Evolutionary conservation across 2,797 vertebrate species (phyloP), one percentile per base, ranked within the genome.

Genomic region (Chromobotia macracanthus): DNA sequence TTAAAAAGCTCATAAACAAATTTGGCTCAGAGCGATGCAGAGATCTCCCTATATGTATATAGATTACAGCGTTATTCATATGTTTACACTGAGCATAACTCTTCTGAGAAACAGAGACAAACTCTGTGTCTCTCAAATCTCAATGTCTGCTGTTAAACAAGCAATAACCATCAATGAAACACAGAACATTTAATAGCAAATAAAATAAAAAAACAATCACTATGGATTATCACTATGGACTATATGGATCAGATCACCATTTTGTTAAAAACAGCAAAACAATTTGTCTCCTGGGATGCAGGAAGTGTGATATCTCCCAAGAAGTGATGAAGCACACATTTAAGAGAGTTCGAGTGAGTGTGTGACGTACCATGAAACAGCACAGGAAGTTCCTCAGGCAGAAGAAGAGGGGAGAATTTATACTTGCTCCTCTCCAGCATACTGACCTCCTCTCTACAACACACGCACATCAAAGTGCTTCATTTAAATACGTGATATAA

Each of bases 341-440:
- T 48, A 7, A 23, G 11, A 16, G 11, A 5, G 64, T 46, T 44
- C 44, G 5, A 35, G 41, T 25, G n/a, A 10, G 81, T 65, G 71
- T 16, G 82, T 61, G 41, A 77, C 89, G 91, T 89, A 98, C 97
- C 96, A 74, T 94, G 93, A 87, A 98, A 96, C 82, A 99, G 95
- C 78, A 88, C 74, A 2, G 89, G 83, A 65, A 98, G 94, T 85
- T 97, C 95, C 2, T 90, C 84, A 46, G 96, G 94, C 87, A 98
- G 82, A 31, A 87, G 81, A 0, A 95, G 92, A 0, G 97, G 95
- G 25, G 91, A 78, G 77, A 97, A 98, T 91, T 98, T 99, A 89
- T 97, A 97, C 86, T 96, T 97, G 91, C 94, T 98, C 91, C 95
- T 98, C 91, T 99, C 97, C 91, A 94, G 85, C 50, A 91, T 72